Conservation (phyloP, 2,113 vertebrate species). For the Pitta sordida region DNA sequence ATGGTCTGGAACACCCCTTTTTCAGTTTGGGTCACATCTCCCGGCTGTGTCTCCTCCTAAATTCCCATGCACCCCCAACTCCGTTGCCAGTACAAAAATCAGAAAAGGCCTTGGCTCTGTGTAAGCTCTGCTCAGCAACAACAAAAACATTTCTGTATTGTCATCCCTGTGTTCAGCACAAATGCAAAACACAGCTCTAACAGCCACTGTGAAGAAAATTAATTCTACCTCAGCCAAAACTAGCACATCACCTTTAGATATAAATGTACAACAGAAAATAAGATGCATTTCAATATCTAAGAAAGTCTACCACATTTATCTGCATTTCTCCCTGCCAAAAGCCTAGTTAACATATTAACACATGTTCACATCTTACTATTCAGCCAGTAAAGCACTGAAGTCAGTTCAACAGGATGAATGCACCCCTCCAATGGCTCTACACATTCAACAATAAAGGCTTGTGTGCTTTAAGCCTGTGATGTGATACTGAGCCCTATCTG, state of each 20-base stretch:
- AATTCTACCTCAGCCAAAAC: background rate
- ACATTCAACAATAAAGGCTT: conserved; percentile 1
- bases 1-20: background rate
- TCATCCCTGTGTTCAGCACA: background rate
- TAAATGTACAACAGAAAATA: background rate
- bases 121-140: background rate
- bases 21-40: background rate
- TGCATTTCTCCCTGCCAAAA: conserved; percentile 20
- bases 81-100: fast-evolving
- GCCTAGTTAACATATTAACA: conserved; percentile 50
- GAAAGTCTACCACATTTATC: background rate
- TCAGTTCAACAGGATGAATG: conserved; percentile 27
- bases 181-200: background rate
- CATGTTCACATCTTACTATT: conserved; percentile 3
- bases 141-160: background rate
- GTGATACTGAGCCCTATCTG: conserved; percentile 25
- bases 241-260: background rate
- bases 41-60: background rate
- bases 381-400: conserved; percentile 18
- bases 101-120: background rate
- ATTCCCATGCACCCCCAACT: background rate
- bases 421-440: background rate
- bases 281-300: background rate
- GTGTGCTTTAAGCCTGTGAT: conserved; percentile 11
- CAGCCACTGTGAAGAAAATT: background rate